Conservation (phyloP, 2,113 vertebrate species). For the Crotalus horridus region DNA sequence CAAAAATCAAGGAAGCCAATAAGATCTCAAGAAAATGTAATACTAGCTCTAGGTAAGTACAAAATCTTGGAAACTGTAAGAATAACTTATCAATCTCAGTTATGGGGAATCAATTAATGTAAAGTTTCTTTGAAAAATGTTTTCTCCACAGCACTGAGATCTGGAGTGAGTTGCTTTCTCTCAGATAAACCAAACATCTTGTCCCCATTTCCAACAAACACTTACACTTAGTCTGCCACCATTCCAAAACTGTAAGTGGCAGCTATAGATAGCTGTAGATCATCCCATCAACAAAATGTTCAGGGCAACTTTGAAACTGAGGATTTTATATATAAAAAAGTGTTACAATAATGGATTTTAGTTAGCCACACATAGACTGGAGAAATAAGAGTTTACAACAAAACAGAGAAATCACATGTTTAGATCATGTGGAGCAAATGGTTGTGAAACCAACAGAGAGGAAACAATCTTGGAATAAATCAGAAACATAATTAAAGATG, state of each 20-base stretch:
- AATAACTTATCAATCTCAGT: neutral
- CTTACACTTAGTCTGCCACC: neutral
- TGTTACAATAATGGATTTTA: neutral
- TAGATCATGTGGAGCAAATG: neutral
- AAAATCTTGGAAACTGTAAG: neutral
- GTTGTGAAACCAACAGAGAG: neutral
- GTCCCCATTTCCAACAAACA: neutral
- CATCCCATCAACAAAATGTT: neutral
- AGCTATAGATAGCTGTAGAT: neutral
- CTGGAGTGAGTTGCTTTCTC: neutral
- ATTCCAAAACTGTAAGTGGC: neutral
- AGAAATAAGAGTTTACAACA: neutral
- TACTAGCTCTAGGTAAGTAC: neutral
- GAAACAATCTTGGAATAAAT: neutral
- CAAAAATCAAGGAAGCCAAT: neutral
- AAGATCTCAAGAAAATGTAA: neutral
- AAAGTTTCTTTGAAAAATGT: neutral
- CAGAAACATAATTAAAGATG: neutral
- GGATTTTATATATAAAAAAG: neutral
- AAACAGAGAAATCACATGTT: neutral
- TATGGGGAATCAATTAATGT: neutral
- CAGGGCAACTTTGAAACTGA: neutral
- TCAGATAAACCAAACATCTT: neutral
- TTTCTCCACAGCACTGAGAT: neutral
- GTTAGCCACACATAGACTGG: neutral